Evolutionary conservation across 2,797 vertebrate genomes (phyloP), one percentile per base, ranked within the genome.

Genomic region (Simalia tracyae): DNA sequence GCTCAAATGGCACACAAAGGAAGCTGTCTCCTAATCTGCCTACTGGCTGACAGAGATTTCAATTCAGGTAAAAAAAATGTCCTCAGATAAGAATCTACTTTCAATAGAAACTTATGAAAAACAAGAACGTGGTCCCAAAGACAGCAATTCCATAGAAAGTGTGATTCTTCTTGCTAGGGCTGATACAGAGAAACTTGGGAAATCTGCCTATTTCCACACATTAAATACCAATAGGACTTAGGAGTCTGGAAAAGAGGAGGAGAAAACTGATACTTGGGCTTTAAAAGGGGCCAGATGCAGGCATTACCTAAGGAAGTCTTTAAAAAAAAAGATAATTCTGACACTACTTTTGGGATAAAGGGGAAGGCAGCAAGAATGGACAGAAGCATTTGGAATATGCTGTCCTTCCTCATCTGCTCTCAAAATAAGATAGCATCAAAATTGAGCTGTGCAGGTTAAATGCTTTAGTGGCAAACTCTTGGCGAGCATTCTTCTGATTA

Each of bases 1-100:
- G 88, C 84, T 93, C 88, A 90, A 46, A 90, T 68, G n/a, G 72
- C 57, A 92, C n/a, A 87, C 56, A 61, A 90, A 31, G 15, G 31
- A 36, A 28, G 59, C n/a, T 4, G 14, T 89, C 42, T 31, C 63
- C 46, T 84, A 64, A 85, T 31, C 22, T 76, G 91, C 64, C 84
- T 92, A 85, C n/a, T 46, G 64, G 36, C 56, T 61, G 56, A 54
- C 56, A 46, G 54, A 36, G 31, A 46, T 50, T 89, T 64, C 31
- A 26, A 24, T 87, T n/a, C 66, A 57, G 9, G 17, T 61, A 57
- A 61, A 89, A 60, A 72, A 14, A 68, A 15, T 19, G 7, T 36
- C 24, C 12, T 81, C 72, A 81, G 42, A n/a, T 26, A 92, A 46
- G 9, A 36, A 56, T n/a, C 76, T 42, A 31, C 66, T 66, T 68